Conservation (phyloP, 2,113 vertebrate genomes). For the Piliocolobus tephrosceles region DNA sequence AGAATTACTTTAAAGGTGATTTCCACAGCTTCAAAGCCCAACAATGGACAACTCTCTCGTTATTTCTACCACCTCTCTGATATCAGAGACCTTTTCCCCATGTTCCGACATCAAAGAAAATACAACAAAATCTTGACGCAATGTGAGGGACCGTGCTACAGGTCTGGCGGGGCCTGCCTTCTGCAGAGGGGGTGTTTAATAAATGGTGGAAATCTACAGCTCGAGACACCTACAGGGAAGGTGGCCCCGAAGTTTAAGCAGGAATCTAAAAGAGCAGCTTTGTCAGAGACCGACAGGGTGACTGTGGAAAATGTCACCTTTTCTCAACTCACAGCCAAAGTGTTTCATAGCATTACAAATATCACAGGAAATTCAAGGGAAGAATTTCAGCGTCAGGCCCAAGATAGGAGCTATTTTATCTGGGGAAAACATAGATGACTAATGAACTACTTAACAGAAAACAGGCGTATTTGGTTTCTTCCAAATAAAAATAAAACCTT, state of each 20-base stretch:
- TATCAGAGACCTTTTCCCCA: not conserved
- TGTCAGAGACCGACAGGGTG: accelerated
- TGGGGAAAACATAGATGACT: not conserved
- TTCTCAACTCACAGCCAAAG: not conserved
- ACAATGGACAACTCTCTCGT: not conserved
- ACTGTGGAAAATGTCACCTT: not conserved
- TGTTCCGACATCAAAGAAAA: not conserved
- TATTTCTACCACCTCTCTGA: not conserved
- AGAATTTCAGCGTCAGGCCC: not conserved
- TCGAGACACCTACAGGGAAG: not conserved
- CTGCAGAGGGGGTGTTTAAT: not conserved
- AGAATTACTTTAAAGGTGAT: not conserved
- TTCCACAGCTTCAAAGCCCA: not conserved
- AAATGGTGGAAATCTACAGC: not conserved
- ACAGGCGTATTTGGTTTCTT: not conserved
- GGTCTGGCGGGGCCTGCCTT: not conserved
- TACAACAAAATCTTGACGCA: not conserved
- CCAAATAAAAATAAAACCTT: not conserved
- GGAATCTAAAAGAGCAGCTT: not conserved
- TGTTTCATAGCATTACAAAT: not conserved
- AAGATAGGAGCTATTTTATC: not conserved
- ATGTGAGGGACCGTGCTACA: accelerated
- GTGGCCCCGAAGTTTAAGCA: not conserved
- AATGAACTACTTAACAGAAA: not conserved
- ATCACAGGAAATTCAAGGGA: not conserved